Base-by-base conservation (phyloP, 2,888 invertebrate genomes). In the Argyra leucocephala region DNA sequence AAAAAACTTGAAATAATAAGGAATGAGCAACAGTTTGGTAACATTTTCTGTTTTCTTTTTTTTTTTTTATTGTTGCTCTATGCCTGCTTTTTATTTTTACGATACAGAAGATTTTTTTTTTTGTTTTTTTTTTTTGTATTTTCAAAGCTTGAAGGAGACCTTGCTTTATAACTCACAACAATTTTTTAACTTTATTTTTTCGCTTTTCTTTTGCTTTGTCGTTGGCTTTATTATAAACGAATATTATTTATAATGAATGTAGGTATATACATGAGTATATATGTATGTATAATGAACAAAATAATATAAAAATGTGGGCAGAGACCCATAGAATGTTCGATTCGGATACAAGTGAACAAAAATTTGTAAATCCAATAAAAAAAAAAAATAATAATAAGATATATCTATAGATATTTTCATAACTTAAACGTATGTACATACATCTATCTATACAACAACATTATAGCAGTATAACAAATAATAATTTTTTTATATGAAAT, bases 1-100 rank as follows among this genome's bases (percentile, higher is more conserved):
- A 37, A 37, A 37, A 48, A 48, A 48, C 48, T n/a, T 15, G 48
- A 48, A 37, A 48, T 48, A 48, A 15, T 15, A 48, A 48, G 48
- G 48, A 48, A 48, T 48, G 48, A 48, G 48, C 48, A 48, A 48
- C 48, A 48, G 48, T 48, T 48, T 48, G 48, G 48, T 48, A 48
- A 48, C 48, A 48, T 18, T 48, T 48, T 48, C n/a, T n/a, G n/a
- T n/a, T n/a, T n/a, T n/a, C n/a, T 48, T n/a, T 15, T 37, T 5
- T 37, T 37, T 37, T 37, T 15, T 15, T 6, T 15, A 3, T 48
- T 48, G 48, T 18, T 15, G 48, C n/a, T 48, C n/a, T 48, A 18
- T 48, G 12, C 12, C n/a, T 48, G 48, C 18, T 37, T 15, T 37
- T 37, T 48, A 18, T 48, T 18, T n/a, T n/a, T n/a, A n/a, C n/a